Evolutionary conservation across 1,140 invertebrate genomes (phyloP), one percentile per base, ranked within the genome.

Genomic region (Halictus rubicundus): DNA sequence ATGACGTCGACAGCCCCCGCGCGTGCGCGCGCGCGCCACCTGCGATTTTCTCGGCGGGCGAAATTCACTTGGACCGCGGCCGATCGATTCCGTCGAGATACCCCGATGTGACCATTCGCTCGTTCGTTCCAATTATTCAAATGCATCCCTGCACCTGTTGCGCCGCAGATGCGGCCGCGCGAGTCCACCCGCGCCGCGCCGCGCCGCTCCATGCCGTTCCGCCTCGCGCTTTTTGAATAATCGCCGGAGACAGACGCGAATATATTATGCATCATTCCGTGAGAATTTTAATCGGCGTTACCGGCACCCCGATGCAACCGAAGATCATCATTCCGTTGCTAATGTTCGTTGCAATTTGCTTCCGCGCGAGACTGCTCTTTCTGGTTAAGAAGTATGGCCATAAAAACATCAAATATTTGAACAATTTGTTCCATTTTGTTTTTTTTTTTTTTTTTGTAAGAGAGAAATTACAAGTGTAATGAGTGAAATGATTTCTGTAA

Each of bases 51-150:
- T 21, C 21, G 10, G 2, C 42, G 25, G 21, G 16, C 37, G 39
- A 74, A 7, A 78, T 84, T 81, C 61, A 75, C 39, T 57, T 59
- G n/a, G 8, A 68, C 57, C 25, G 16, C 14, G 16, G n/a, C 52
- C 64, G 71, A 85, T 85, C 75, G 75, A 82, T 82, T 49, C 65
- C 54, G 66, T 64, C 65, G 66, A 71, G 74, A 83, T 72, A 59
- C 25, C 52, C 68, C 64, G 25, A 78, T 46, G 77, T 81, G 79
- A 86, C 83, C 83, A 69, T 84, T 79, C 74, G 76, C 80, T 78
- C 79, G 83, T 89, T 88, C 84, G 68, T 89, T 89, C 86, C 89
- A 91, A 92, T 92, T 91, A 92, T 92, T 92, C 91, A 92, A 90
- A 91, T 89, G 87, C 82, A 79, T 81, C 76, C 81, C 74, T 87